A percentile compares a stretch with the other conserved stretches of the same genome.
Conservation (phyloP, 2,888 invertebrate species). For the Nemoura dubitans region DNA sequence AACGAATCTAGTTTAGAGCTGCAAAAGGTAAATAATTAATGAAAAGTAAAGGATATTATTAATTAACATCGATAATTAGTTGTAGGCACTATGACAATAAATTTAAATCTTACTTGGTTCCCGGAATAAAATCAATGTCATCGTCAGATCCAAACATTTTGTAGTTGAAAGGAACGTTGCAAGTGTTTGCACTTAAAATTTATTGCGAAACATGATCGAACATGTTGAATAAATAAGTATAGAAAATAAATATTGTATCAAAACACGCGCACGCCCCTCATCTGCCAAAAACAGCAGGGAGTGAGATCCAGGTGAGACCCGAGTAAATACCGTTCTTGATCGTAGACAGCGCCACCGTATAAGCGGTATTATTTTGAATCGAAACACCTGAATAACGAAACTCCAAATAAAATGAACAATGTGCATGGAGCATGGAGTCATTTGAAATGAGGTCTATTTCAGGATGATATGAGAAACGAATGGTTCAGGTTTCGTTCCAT, state of each 20-base stretch:
- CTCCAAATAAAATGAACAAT: too few species aligned
- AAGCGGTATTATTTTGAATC: too few species aligned
- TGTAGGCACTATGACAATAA: neutral
- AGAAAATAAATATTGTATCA: neutral
- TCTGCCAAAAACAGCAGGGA: neutral
- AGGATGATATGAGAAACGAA: too few species aligned
- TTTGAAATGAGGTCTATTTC: too few species aligned
- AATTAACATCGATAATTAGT: neutral
- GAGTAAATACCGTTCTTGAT: too few species aligned
- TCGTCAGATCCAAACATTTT: conserved; percentile 51
- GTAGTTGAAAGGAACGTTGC: neutral
- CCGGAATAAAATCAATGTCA: conserved; percentile 50
- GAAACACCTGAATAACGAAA: too few species aligned
- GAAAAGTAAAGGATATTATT: neutral
- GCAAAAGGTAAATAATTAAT: conserved; percentile 33
- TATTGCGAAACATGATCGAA: neutral
- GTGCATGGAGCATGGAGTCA: too few species aligned
- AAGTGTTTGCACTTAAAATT: neutral
- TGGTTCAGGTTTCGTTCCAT: too few species aligned
- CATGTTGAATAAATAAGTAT: neutral
- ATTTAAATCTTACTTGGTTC: conserved; percentile 45
- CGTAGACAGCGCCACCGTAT: too few species aligned
- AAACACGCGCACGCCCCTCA: neutral
- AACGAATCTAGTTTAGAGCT: conserved; percentile 52
- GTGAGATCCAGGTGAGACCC: too few species aligned